phyloP scores from a whole-genome alignment of 2,797 vertebrate genomes.

The Alectoris magna region DNA sequence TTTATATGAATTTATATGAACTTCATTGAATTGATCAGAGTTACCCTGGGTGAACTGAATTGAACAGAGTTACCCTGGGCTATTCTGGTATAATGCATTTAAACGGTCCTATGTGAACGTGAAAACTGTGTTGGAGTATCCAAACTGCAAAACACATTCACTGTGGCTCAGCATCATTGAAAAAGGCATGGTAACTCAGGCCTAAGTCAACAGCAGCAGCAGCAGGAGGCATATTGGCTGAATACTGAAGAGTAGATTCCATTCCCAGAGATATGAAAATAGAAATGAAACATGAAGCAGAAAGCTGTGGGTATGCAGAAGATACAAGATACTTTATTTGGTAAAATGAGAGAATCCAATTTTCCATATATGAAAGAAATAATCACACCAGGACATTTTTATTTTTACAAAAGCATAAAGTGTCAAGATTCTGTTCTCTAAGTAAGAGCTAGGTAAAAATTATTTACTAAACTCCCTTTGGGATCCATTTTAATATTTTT shows the following conservation, averaged over 20 bases:
- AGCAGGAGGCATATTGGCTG: constrained; percentile 51
- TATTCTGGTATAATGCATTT: background rate
- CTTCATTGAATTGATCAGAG: background rate
- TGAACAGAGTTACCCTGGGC: background rate
- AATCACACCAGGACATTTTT: background rate
- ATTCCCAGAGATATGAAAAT: constrained; percentile 67
- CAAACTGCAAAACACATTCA: background rate
- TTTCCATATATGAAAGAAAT: background rate
- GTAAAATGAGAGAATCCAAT: background rate
- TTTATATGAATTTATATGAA: background rate
- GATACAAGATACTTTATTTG: background rate
- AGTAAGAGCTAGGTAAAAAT: background rate
- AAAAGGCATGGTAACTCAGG: constrained; percentile 45
- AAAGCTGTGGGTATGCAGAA: constrained; percentile 27
- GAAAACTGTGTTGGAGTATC: constrained; percentile 3
- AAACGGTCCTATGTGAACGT: background rate
- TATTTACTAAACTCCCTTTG: background rate
- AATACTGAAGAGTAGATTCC: constrained; percentile 54
- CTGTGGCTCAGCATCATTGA: constrained; percentile 17
- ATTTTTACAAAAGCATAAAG: background rate
- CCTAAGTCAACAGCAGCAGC: constrained; percentile 18
- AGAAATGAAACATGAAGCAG: constrained; percentile 61
- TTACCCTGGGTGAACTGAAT: background rate
- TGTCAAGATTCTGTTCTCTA: background rate
- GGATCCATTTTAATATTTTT: background rate